phyloP scores from a whole-genome alignment of 2,113 vertebrate genomes.

The Cavia porcellus region DNA sequence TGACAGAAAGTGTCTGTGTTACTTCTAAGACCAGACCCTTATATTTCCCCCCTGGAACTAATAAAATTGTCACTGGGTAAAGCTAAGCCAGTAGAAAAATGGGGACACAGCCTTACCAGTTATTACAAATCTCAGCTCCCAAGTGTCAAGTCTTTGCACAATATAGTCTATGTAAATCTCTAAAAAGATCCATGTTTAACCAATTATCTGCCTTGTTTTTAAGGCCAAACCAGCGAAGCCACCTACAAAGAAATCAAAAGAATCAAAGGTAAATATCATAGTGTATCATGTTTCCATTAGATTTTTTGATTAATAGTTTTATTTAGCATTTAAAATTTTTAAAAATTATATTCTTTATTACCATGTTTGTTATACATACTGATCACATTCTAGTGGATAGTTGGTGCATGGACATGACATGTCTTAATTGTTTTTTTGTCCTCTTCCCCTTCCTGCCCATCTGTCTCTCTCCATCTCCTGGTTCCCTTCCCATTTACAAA shows the following conservation, averaged over 20 bases:
- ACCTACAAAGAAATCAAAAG: constrained; percentile 64
- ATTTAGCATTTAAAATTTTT: background rate
- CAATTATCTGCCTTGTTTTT: constrained; percentile 61
- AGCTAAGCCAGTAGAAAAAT: background rate
- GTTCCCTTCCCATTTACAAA: background rate
- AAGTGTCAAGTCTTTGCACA: background rate
- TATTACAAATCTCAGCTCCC: background rate
- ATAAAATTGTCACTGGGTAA: background rate
- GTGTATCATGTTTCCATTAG: background rate
- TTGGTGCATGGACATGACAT: background rate
- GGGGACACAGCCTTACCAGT: background rate
- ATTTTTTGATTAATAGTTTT: background rate
- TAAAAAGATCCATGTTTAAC: constrained; percentile 15
- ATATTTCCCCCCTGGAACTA: background rate
- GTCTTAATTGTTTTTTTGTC: background rate
- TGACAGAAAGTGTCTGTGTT: constrained; percentile 13
- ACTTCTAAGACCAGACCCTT: background rate
- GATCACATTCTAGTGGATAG: background rate
- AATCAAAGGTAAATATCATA: constrained; percentile 81
- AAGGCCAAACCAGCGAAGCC: constrained; percentile 84
- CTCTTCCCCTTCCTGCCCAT: background rate
- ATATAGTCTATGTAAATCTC: background rate
- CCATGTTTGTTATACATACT: background rate
- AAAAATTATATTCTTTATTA: background rate
- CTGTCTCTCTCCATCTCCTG: background rate